A percentile compares a stretch with the other conserved stretches of the same genome.
Conservation (phyloP, 1,140 invertebrate species). For the Diploscapter pachys region DNA sequence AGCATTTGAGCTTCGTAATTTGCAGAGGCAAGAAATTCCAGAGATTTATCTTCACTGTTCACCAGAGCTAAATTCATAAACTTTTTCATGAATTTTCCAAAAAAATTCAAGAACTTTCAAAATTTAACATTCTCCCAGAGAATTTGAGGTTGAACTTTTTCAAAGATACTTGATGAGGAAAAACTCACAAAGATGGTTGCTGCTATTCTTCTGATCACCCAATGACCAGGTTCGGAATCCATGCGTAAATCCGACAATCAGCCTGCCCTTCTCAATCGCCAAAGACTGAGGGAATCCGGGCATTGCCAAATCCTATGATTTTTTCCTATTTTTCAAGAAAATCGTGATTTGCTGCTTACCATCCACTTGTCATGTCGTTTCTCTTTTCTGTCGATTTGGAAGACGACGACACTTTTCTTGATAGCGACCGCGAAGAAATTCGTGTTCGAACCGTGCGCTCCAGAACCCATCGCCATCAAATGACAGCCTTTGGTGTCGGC, state of each 20-base stretch:
- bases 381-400: slow-evolving; percentile 86
- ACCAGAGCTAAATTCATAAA: slow-evolving; percentile 48
- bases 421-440: slow-evolving; percentile 79
- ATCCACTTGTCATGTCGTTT: slow-evolving; percentile 72
- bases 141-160: slow-evolving; percentile 63
- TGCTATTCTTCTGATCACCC: too few relatives aligned
- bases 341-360: too few relatives aligned
- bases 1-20: slow-evolving; percentile 53
- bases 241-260: slow-evolving; percentile 87
- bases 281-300: slow-evolving; percentile 83
- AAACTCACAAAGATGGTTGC: too few relatives aligned
- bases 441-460: slow-evolving; percentile 42
- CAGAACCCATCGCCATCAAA: slow-evolving; percentile 69
- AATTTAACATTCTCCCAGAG: slow-evolving; percentile 65
- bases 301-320: slow-evolving; percentile 75
- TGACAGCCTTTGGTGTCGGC: slow-evolving; percentile 71
- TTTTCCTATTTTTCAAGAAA: too few relatives aligned
- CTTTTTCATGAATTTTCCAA: neutral
- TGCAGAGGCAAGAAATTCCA: slow-evolving; percentile 52
- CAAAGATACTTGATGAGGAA: neutral
- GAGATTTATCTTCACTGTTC: slow-evolving; percentile 56
- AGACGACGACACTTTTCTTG: slow-evolving; percentile 79
- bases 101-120: too few relatives aligned
- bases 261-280: slow-evolving; percentile 77
- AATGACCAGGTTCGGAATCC: slow-evolving; percentile 77